phyloP scores from a whole-genome alignment of 2,797 vertebrate genomes.

The Cirrhinus mrigala region DNA sequence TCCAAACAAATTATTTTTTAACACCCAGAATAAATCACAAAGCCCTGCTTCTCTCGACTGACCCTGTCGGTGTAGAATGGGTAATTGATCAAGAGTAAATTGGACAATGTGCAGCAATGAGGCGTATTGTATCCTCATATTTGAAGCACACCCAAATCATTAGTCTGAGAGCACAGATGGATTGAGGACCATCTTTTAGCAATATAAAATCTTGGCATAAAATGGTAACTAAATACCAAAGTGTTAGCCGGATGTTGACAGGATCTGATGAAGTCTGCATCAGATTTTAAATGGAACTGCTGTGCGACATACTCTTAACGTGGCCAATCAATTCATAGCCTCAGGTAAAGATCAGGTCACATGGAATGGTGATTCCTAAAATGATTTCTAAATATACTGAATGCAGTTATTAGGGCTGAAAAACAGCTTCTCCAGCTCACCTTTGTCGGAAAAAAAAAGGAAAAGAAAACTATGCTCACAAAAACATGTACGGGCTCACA shows the following conservation, averaged over 20 bases:
- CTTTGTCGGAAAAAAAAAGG: conserved; percentile 7
- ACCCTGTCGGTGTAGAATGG: conserved; percentile 71
- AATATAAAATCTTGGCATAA: conserved; percentile 35
- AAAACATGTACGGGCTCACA: conserved; percentile 40
- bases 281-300: conserved; percentile 22
- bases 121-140: conserved; percentile 71
- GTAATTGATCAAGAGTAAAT: conserved; percentile 84
- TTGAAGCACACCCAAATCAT: conserved; percentile 57
- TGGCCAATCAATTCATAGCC: conserved; percentile 58
- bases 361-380: conserved; percentile 21
- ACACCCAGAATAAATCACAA: conserved; percentile 85
- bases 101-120: conserved; percentile 73
- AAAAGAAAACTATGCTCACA: conserved; percentile 30
- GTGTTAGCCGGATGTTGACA: conserved; percentile 31
- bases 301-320: conserved; percentile 12
- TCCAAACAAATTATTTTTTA: conserved; percentile 85
- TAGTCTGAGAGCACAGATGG: conserved; percentile 54
- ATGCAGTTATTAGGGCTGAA: conserved; percentile 49
- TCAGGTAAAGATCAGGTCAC: conserved; percentile 44
- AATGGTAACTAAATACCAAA: conserved; percentile 21
- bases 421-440: conserved; percentile 27
- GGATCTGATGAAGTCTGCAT: conserved; percentile 4
- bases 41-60: conserved; percentile 72
- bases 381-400: conserved; percentile 51
- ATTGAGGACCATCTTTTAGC: conserved; percentile 43